Conservation (phyloP, 1,140 invertebrate genomes). For the Cydia splendana region DNA sequence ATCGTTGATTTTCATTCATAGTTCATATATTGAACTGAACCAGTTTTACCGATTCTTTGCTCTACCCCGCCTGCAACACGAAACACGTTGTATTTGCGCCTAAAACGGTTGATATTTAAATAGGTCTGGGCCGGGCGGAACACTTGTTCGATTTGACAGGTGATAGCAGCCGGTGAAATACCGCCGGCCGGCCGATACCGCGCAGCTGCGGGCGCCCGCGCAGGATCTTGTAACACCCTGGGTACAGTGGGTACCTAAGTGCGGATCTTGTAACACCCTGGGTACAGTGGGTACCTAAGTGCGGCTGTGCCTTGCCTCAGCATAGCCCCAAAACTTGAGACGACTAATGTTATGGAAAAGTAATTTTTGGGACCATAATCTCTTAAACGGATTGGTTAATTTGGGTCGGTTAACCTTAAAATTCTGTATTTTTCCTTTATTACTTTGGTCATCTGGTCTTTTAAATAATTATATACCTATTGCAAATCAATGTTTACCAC, state of each 20-base stretch:
- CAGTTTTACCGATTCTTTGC: slow-evolving; percentile 8
- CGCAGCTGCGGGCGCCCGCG: slow-evolving; percentile 45
- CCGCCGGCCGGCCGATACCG: slow-evolving; percentile 53
- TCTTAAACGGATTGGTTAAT: too few species aligned
- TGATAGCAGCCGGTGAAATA: slow-evolving; percentile 73
- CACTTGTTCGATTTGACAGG: slow-evolving; percentile 75
- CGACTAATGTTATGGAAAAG: too few species aligned
- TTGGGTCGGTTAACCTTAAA: too few species aligned
- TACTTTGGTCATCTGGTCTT: too few species aligned
- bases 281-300: background rate
- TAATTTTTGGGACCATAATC: too few species aligned
- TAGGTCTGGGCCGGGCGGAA: slow-evolving; percentile 65
- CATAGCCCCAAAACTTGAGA: too few species aligned
- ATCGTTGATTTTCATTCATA: too few species aligned
- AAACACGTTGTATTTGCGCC: slow-evolving; percentile 58
- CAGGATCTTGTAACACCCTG: slow-evolving; percentile 22
- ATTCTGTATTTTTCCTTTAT: too few species aligned
- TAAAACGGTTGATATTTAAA: slow-evolving; percentile 72
- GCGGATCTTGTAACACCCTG: slow-evolving; percentile 13
- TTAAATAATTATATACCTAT: too few species aligned
- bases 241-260: background rate
- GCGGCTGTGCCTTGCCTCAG: too few species aligned
- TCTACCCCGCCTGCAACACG: slow-evolving; percentile 38
- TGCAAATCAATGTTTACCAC: too few species aligned
- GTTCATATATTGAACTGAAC: too few species aligned